phyloP scores from a whole-genome alignment of 2,888 invertebrate species.

The Azorinus chamasolen region DNA sequence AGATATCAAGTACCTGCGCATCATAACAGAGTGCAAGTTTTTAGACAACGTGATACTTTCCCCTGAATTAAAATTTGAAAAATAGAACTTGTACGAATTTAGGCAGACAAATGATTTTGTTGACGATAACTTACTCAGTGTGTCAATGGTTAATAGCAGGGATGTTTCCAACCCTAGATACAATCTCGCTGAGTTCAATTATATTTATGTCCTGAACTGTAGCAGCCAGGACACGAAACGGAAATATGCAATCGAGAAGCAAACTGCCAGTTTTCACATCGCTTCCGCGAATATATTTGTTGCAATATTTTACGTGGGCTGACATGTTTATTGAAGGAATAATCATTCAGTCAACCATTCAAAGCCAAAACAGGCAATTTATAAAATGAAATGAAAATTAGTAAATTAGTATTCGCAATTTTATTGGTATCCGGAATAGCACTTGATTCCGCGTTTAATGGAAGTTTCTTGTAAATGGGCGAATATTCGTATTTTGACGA shows the following conservation, averaged over 20 bases:
- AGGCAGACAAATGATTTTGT: no score
- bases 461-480: conserved; percentile 53
- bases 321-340: conserved; percentile 58
- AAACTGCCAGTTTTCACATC: conserved; percentile 33
- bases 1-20: no score
- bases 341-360: conserved; percentile 56
- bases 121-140: neutral
- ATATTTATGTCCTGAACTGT: conserved; percentile 6
- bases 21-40: no score
- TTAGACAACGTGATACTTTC: no score
- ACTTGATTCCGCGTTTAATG: conserved; percentile 54
- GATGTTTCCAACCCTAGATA: conserved; percentile 7
- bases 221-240: conserved; percentile 20
- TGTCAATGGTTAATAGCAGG: neutral
- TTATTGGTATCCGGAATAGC: conserved; percentile 30
- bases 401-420: conserved; percentile 54
- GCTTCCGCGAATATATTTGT: conserved; percentile 51
- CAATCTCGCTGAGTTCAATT: conserved; percentile 7
- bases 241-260: conserved; percentile 46
- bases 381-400: conserved; percentile 64
- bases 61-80: no score
- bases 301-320: conserved; percentile 48
- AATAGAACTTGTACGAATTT: no score
- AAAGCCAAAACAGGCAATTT: conserved; percentile 50
- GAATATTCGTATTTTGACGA: conserved; percentile 39